Conservation (phyloP, 1,140 invertebrate species). For the Sitobion miscanthi region DNA sequence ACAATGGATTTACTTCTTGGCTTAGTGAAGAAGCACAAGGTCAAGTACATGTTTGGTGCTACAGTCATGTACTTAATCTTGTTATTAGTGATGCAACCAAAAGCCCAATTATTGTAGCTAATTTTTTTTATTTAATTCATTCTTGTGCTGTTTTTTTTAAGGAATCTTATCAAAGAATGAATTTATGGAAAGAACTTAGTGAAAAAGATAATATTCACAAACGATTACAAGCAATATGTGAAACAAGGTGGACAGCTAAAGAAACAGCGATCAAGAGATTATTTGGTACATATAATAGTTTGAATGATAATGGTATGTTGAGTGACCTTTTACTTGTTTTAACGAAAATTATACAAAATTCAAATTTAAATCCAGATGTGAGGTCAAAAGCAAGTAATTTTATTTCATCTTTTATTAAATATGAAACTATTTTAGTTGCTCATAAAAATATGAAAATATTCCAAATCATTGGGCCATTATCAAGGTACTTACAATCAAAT, state of each 20-base stretch:
- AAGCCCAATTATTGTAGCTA: neutral
- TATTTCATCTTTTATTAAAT: neutral
- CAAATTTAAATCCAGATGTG: neutral
- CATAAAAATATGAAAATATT: neutral
- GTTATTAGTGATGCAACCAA: neutral
- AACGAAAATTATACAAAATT: neutral
- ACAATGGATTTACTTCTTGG: neutral
- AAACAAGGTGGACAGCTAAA: conserved; percentile 7
- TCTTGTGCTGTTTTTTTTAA: conserved; percentile 4
- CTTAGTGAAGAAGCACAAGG: neutral
- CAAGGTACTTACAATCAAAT: neutral
- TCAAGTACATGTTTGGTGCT: conserved; percentile 17
- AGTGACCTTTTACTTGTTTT: neutral
- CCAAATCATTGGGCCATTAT: conserved; percentile 15
- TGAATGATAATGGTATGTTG: neutral
- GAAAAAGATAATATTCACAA: neutral
- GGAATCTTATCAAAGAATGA: neutral
- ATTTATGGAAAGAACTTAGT: neutral
- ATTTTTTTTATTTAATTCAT: conserved; percentile 17
- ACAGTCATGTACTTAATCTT: conserved; percentile 7
- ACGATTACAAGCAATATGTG: neutral
- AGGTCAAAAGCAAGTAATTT: conserved; percentile 7
- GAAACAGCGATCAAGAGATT: neutral
- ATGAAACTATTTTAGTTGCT: conserved; percentile 11
- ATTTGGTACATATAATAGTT: neutral